phyloP scores from a whole-genome alignment of 2,113 vertebrate genomes.

The Conger conger region DNA sequence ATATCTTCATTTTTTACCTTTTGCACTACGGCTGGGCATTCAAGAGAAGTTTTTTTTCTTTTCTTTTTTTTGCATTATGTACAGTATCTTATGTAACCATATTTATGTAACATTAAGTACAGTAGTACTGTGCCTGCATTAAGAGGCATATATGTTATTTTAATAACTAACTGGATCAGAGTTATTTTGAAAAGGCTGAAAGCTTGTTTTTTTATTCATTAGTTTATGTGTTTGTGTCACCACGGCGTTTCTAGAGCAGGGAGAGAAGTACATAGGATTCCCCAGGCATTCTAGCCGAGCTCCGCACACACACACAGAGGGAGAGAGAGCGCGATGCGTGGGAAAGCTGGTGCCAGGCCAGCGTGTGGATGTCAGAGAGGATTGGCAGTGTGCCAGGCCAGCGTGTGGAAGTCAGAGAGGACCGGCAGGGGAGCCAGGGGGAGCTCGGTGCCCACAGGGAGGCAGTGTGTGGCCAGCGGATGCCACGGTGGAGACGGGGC shows the following conservation, averaged over 20 bases:
- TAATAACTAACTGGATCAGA: conserved; percentile 15
- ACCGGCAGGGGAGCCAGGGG: conserved; percentile 60
- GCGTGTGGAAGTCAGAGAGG: conserved; percentile 49
- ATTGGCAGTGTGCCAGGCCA: conserved; percentile 60
- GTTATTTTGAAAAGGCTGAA: conserved; percentile 49
- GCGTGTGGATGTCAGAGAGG: conserved; percentile 49
- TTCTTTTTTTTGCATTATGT: conserved; percentile 11
- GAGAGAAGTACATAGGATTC: conserved; percentile 18
- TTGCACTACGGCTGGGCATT: background rate
- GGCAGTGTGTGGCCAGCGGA: conserved; percentile 61
- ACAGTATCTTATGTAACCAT: conserved; percentile 13
- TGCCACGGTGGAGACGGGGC: background rate
- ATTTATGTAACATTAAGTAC: conserved; percentile 7
- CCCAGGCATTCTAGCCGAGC: conserved; percentile 57
- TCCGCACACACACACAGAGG: conserved; percentile 51
- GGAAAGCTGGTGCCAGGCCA: conserved; percentile 53
- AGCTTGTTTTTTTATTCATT: conserved; percentile 38
- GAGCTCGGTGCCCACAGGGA: conserved; percentile 68
- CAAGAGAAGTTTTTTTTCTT: conserved; percentile 8
- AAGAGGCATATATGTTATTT: conserved; percentile 15
- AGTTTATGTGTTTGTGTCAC: conserved; percentile 59
- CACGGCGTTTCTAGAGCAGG: conserved; percentile 57
- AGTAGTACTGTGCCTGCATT: background rate
- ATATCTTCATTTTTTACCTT: background rate
- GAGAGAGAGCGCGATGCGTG: conserved; percentile 46